Evolutionary conservation across 2,113 vertebrate genomes (phyloP).

Genomic region (Cisticola juncidis): DNA sequence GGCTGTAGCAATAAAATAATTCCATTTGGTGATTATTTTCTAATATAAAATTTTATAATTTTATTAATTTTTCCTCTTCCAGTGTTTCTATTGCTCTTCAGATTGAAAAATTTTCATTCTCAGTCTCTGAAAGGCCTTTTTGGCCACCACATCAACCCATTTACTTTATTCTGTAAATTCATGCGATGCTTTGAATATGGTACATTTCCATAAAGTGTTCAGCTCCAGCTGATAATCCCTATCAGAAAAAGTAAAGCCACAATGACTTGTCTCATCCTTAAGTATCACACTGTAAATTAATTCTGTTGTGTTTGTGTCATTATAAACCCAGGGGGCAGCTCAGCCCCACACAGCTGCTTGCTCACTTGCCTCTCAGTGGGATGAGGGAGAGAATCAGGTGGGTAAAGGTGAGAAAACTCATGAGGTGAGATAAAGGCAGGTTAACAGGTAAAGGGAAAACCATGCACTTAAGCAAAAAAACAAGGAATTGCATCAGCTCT

Average conservation of each 20-base stretch:
- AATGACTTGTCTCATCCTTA: not conserved
- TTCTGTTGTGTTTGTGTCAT: not conserved
- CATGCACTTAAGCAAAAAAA: not conserved
- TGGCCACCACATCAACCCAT: not conserved
- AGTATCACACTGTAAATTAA: not conserved
- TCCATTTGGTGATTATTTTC: not conserved
- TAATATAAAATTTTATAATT: not conserved
- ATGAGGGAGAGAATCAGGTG: not conserved
- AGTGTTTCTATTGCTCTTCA: not conserved
- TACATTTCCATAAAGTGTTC: not conserved
- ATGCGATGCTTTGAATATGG: not conserved
- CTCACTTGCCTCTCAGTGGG: not conserved
- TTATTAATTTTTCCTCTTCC: not conserved
- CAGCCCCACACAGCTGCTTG: not conserved
- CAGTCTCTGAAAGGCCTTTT: not conserved
- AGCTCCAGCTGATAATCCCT: not conserved
- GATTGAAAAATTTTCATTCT: not conserved
- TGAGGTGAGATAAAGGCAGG: not conserved
- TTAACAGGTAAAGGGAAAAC: not conserved
- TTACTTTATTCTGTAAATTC: not conserved
- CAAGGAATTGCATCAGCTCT: not conserved
- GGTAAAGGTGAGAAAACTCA: not conserved
- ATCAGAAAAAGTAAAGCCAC: not conserved
- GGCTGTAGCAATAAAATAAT: not conserved
- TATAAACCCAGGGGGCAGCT: not conserved